Evolutionary conservation across 2,113 vertebrate species (phyloP).

Genomic region (Trachemys scripta): DNA sequence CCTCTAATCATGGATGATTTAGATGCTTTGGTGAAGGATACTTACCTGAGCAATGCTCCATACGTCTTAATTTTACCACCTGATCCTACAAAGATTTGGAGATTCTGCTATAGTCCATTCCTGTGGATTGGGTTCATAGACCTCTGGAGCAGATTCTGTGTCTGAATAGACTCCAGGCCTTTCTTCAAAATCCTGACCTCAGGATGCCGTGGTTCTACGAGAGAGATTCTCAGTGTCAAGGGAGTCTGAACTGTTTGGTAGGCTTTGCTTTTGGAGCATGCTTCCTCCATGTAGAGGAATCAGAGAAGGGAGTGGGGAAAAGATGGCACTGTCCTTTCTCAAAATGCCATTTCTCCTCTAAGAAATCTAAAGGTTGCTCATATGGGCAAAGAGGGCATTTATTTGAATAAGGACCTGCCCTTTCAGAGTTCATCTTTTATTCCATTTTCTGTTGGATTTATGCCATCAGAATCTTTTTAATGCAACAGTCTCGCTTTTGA

Average conservation of each 20-base stretch:
- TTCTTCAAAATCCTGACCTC: not conserved
- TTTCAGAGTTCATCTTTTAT: not conserved
- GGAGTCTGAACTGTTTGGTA: not conserved
- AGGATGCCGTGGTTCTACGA: not conserved
- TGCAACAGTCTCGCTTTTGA: not conserved
- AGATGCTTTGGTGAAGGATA: not conserved
- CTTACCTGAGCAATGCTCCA: not conserved
- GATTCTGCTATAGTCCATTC: slow-evolving; percentile 1
- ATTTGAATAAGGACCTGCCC: not conserved
- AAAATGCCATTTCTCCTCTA: not conserved
- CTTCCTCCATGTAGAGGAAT: not conserved
- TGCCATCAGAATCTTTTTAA: not conserved
- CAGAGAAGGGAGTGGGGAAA: not conserved
- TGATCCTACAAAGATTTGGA: slow-evolving; percentile 28
- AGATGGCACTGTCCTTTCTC: not conserved
- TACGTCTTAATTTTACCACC: not conserved
- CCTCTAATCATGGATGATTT: not conserved
- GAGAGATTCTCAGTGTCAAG: not conserved
- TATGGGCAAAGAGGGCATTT: not conserved
- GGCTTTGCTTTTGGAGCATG: not conserved
- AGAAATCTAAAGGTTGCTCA: not conserved
- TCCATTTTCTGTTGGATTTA: not conserved
- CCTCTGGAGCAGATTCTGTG: not conserved
- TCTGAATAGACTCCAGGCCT: not conserved
- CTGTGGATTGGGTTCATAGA: not conserved